A percentile compares a stretch with the other conserved stretches of the same genome.
These are phyloP conservation scores for Trematocara zebra DNA, from an alignment of 2,113 vertebrate species.

Conservation along the genomic window DNA sequence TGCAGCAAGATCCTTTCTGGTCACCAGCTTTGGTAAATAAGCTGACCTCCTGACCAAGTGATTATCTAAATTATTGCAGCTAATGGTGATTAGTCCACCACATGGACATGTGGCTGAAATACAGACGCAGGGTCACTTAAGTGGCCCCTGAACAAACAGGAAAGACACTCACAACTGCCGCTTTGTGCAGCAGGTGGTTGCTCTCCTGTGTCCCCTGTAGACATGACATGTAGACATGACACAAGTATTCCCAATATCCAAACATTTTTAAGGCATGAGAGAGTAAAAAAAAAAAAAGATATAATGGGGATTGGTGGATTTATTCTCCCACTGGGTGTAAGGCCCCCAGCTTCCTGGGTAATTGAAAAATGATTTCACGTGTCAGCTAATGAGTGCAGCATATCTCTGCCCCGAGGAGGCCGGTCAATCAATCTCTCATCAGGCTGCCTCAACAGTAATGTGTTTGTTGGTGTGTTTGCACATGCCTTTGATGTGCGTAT, in stretches of 20 bases:
- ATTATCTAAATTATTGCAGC: background rate
- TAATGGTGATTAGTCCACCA: background rate
- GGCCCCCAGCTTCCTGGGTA: background rate
- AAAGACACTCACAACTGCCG: background rate
- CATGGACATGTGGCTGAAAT: background rate
- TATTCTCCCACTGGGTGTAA: background rate
- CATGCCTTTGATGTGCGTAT: background rate
- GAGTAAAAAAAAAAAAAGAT: background rate
- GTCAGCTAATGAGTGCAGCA: constrained; percentile 16
- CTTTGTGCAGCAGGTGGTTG: background rate
- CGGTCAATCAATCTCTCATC: constrained; percentile 3
- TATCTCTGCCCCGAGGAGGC: background rate
- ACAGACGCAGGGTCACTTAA: background rate
- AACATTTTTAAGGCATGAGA: background rate
- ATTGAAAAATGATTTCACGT: constrained; percentile 14
- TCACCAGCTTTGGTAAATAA: background rate
- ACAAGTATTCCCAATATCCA: background rate
- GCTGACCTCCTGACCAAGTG: background rate
- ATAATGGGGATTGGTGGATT: background rate
- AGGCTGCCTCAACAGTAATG: background rate
- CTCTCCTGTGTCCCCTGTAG: background rate
- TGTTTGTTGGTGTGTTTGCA: background rate
- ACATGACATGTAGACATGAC: background rate
- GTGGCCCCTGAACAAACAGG: background rate
- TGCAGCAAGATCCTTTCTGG: background rate